Conservation (phyloP, 2,888 invertebrate genomes). For the Colletes collaris region DNA sequence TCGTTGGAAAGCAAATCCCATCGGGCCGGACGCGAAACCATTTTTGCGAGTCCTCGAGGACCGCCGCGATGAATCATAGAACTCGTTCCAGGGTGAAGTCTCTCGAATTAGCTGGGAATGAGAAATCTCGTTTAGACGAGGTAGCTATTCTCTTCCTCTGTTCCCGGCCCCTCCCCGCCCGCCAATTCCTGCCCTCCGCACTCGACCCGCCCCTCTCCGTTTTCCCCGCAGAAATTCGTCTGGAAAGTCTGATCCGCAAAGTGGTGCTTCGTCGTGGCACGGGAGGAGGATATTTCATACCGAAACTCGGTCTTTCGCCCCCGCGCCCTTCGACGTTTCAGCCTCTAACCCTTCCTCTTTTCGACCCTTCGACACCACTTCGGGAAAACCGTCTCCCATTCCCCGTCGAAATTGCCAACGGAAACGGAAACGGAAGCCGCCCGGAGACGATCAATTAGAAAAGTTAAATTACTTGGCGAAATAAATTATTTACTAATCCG, state of each 20-base stretch:
- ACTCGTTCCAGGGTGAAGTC: conserved; percentile 51
- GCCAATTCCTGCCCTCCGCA: neutral
- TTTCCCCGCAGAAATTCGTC: conserved; percentile 52
- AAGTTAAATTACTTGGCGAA: conserved; percentile 78
- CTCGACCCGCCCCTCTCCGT: neutral
- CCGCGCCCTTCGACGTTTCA: conserved; percentile 40
- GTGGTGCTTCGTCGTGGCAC: conserved; percentile 57
- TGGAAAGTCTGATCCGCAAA: conserved; percentile 60
- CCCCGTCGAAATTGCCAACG: conserved; percentile 36
- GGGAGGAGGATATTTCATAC: conserved; percentile 66
- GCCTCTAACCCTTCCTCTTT: conserved; percentile 15
- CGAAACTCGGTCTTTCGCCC: conserved; percentile 51
- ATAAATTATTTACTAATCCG: conserved; percentile 77
- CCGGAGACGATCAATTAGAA: conserved; percentile 76
- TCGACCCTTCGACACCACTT: neutral
- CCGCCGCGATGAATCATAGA: conserved; percentile 50
- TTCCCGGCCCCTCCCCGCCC: neutral
- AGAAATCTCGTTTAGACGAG: conserved; percentile 55
- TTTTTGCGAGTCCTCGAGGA: conserved; percentile 34
- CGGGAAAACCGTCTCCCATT: conserved; percentile 21
- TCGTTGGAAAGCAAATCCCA: conserved; percentile 3
- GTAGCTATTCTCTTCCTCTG: conserved; percentile 24
- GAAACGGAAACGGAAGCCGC: conserved; percentile 8
- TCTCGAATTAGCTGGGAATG: conserved; percentile 55
- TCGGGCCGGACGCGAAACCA: neutral